phyloP scores from a whole-genome alignment of 2,888 invertebrate species.

The Rhamnusium bicolor region DNA sequence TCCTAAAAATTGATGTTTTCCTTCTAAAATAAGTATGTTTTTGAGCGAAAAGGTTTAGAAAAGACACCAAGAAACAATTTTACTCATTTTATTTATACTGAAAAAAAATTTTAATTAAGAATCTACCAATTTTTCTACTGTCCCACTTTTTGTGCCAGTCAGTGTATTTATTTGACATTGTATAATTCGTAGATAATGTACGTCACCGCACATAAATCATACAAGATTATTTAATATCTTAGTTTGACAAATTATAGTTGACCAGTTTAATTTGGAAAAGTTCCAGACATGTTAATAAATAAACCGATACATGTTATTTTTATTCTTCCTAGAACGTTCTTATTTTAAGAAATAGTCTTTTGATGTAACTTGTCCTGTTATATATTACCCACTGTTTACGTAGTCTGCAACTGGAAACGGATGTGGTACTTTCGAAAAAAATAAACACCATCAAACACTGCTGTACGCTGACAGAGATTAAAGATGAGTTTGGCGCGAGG shows the following conservation, averaged over 20 bases:
- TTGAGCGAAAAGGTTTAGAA: too few relatives aligned
- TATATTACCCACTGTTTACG: neutral
- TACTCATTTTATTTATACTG: too few relatives aligned
- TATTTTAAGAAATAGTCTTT: neutral
- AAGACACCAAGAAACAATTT: too few relatives aligned
- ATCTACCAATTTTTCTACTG: too few relatives aligned
- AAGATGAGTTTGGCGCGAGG: too few relatives aligned
- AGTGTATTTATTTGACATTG: too few relatives aligned
- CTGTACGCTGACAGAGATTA: neutral
- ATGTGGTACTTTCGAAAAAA: neutral
- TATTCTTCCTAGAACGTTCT: neutral
- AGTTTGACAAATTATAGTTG: neutral
- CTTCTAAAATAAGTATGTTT: too few relatives aligned
- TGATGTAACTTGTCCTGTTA: neutral
- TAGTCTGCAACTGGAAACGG: too few relatives aligned
- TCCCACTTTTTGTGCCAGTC: too few relatives aligned
- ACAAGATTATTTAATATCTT: neutral
- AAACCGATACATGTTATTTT: neutral
- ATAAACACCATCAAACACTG: neutral
- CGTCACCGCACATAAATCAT: neutral
- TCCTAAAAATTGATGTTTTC: too few relatives aligned
- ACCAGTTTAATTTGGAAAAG: neutral
- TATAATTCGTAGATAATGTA: neutral
- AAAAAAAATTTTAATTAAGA: too few relatives aligned
- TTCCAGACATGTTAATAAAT: neutral